These are phyloP conservation scores for Galeopterus variegatus DNA, from an alignment of 2,113 vertebrate species.

Conservation along the genomic window DNA sequence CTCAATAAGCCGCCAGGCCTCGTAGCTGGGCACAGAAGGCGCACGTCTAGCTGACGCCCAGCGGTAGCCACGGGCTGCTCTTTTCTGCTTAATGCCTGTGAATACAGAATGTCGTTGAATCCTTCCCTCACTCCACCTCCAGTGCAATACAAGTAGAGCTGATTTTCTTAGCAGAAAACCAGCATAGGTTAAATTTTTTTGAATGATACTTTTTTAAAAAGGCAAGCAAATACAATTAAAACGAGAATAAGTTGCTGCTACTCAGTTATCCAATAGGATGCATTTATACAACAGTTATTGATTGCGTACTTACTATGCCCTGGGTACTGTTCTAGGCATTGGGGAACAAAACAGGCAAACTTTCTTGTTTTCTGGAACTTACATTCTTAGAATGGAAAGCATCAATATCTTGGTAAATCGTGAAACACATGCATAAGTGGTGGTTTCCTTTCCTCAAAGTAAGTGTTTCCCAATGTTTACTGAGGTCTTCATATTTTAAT, in stretches of 20 bases:
- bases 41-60: slow-evolving; percentile 52
- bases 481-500: not conserved
- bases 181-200: not conserved
- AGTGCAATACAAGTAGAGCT: not conserved
- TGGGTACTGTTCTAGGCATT: not conserved
- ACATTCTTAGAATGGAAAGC: not conserved
- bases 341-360: not conserved
- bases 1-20: slow-evolving; percentile 57
- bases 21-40: slow-evolving; percentile 64
- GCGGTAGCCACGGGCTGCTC: slow-evolving; percentile 23
- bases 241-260: not conserved
- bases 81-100: slow-evolving; percentile 60
- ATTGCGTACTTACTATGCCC: not conserved
- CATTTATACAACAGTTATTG: not conserved
- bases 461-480: not conserved
- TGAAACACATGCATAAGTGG: not conserved
- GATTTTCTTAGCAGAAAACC: not conserved
- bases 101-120: not conserved
- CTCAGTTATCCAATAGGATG: not conserved
- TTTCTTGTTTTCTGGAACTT: not conserved
- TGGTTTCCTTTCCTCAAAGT: not conserved
- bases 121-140: not conserved
- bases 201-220: not conserved
- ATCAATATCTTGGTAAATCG: not conserved
- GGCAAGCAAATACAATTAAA: not conserved